These are phyloP conservation scores for Coenobita brevimanus DNA, from an alignment of 1,140 invertebrate species.

Conservation along the genomic window DNA sequence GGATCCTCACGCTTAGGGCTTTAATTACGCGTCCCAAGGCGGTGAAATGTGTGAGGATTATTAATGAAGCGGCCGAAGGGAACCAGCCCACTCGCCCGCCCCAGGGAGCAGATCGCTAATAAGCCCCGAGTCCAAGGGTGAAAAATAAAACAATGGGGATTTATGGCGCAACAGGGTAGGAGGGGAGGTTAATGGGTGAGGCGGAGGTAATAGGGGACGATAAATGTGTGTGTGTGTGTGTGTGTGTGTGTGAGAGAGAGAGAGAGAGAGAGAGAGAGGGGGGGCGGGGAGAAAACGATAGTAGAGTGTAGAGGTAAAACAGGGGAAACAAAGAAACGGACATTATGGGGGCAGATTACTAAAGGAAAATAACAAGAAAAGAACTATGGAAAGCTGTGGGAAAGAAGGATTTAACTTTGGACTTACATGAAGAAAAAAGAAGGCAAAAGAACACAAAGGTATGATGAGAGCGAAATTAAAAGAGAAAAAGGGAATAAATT, in stretches of 20 bases:
- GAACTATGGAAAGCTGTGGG: too few relatives aligned
- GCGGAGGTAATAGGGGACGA: neutral
- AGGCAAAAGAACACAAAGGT: neutral
- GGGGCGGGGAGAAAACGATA: neutral
- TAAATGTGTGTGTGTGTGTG: neutral
- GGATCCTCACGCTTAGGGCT: slow-evolving; percentile 47
- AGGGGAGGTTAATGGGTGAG: neutral
- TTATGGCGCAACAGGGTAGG: too few relatives aligned
- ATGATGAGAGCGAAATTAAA: neutral
- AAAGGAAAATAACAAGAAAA: too few relatives aligned
- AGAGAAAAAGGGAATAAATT: neutral
- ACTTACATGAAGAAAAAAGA: too few relatives aligned
- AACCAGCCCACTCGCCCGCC: slow-evolving; percentile 1
- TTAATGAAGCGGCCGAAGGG: slow-evolving; percentile 30
- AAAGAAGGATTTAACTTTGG: too few relatives aligned
- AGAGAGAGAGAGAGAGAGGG: neutral
- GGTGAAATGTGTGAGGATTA: slow-evolving; percentile 58
- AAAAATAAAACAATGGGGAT: slow-evolving; percentile 35
- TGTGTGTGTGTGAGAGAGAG: neutral
- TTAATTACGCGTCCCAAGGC: slow-evolving; percentile 42
- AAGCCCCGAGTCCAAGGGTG: neutral
- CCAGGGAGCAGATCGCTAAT: slow-evolving; percentile 11
- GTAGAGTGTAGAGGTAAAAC: too few relatives aligned
- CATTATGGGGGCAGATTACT: neutral
- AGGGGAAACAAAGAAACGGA: neutral